Evolutionary conservation across 2,888 invertebrate species (phyloP), one percentile per base, ranked within the genome.

Genomic region (Oxycera nigricornis): DNA sequence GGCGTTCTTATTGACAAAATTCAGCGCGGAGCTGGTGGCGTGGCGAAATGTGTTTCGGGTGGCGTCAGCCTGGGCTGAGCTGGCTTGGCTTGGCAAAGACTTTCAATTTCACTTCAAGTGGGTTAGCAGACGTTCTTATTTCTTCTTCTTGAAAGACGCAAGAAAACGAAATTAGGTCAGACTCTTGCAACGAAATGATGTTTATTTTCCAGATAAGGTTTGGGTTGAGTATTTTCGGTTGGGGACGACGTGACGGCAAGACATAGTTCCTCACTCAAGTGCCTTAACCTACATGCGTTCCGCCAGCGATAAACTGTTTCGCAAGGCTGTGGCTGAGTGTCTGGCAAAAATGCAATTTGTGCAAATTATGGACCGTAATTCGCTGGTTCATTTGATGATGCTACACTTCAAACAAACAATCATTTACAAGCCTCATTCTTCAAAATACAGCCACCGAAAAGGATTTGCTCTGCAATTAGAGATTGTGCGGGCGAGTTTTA

Each of bases 61-160:
- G 67, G 67, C 67, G 59, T 59, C 59, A 24, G 24, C 52, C 52
- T 46, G n/a, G 46, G 11, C 24, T 24, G 22, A n/a, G 4, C 55
- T 24, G 17, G 2, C 22, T 4, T 22, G 9, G 28, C 28, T 30
- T 24, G 41, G 26, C 46, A 14, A 41, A 67, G 67, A 57, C 59
- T 72, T 57, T 72, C 72, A 59, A 57, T 72, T 72, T 72, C 72
- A 72, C 35, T 72, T 72, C 57, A 72, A 72, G 72, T 72, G 72
- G 72, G 72, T 72, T 72, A 72, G 26, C 72, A 72, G 72, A 72
- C 57, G 52, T 39, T 72, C 30, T 9, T n/a, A n/a, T n/a, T n/a
- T 68, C 50, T 39, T 65, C 41, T 35, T 39, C 39, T 65, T 11
- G 39, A 39, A 26, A 31, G 26, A 28, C 28, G 30, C 59, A 35